Percentiles rank a stretch among this genome's conserved stretches.
Conservation (phyloP, 2,113 vertebrate species). For the Vidua chalybeata region DNA sequence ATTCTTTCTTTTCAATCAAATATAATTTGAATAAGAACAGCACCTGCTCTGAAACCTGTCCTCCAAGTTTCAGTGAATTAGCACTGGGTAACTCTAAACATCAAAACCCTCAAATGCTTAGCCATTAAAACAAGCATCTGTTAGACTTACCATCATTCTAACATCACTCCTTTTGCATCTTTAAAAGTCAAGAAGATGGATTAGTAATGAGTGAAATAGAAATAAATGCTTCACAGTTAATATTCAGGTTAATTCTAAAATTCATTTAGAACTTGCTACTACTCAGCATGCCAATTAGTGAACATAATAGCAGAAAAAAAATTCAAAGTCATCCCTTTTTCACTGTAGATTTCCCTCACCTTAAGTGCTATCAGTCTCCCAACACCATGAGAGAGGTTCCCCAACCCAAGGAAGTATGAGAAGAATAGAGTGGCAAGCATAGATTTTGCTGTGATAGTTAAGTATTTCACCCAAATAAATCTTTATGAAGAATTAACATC, state of each 20-base stretch:
- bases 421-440: neutral
- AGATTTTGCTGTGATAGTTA: neutral
- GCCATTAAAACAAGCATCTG: neutral
- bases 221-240: slow-evolving; percentile 52
- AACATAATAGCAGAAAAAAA: neutral
- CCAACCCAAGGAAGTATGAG: neutral
- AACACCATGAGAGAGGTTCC: neutral
- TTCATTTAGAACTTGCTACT: neutral
- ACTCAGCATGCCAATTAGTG: slow-evolving; percentile 31
- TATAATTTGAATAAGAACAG: neutral
- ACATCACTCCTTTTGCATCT: slow-evolving; percentile 84
- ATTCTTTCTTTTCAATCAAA: neutral
- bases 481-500: neutral
- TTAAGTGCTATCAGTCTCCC: neutral
- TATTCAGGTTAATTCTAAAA: slow-evolving; percentile 35
- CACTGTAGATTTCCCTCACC: neutral
- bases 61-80: neutral
- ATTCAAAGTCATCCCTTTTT: neutral
- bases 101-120: neutral
- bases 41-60: neutral
- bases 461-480: slow-evolving; percentile 6
- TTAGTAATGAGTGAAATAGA: slow-evolving; percentile 73
- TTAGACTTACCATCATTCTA: slow-evolving; percentile 79
- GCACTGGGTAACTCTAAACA: neutral
- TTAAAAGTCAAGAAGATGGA: slow-evolving; percentile 71